A percentile compares a stretch with the other conserved stretches of the same genome.
Evolutionary conservation across 2,888 invertebrate genomes (phyloP).

Genomic region (Proisotoma minuta): DNA sequence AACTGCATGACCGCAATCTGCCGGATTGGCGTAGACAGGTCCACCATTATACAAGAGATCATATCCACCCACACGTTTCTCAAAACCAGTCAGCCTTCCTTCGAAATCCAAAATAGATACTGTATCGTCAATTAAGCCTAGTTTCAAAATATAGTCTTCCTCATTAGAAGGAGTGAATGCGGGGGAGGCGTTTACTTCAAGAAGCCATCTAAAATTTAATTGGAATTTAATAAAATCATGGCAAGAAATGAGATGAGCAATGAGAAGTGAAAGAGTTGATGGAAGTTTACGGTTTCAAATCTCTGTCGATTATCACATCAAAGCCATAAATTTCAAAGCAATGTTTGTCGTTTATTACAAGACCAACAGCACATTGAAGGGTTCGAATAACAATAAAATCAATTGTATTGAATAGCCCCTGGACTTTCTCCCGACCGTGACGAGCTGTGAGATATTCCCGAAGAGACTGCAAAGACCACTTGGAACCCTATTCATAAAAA

Average conservation of each 20-base stretch:
- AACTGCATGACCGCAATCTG: slow-evolving; percentile 29
- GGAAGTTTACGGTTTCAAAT: slow-evolving; percentile 57
- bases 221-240: no score
- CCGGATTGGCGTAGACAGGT: slow-evolving; percentile 50
- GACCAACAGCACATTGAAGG: slow-evolving; percentile 56
- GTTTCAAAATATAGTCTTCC: slow-evolving; percentile 60
- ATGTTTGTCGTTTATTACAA: slow-evolving; percentile 56
- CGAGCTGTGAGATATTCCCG: slow-evolving; percentile 56
- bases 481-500: slow-evolving; percentile 54
- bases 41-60: slow-evolving; percentile 60
- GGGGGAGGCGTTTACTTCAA: slow-evolving; percentile 62
- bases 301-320: slow-evolving; percentile 59
- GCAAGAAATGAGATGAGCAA: no score
- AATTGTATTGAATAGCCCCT: slow-evolving; percentile 54
- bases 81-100: slow-evolving; percentile 55
- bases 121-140: slow-evolving; percentile 58
- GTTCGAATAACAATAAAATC: slow-evolving; percentile 57
- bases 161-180: slow-evolving; percentile 59
- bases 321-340: slow-evolving; percentile 64
- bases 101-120: slow-evolving; percentile 60
- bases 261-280: no score
- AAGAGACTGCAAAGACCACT: slow-evolving; percentile 58
- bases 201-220: slow-evolving; percentile 55
- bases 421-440: slow-evolving; percentile 56
- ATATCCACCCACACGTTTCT: slow-evolving; percentile 59